Evolutionary conservation across 2,888 invertebrate genomes (phyloP), one percentile per base, ranked within the genome.

Genomic region (Cyaniris semiargus): DNA sequence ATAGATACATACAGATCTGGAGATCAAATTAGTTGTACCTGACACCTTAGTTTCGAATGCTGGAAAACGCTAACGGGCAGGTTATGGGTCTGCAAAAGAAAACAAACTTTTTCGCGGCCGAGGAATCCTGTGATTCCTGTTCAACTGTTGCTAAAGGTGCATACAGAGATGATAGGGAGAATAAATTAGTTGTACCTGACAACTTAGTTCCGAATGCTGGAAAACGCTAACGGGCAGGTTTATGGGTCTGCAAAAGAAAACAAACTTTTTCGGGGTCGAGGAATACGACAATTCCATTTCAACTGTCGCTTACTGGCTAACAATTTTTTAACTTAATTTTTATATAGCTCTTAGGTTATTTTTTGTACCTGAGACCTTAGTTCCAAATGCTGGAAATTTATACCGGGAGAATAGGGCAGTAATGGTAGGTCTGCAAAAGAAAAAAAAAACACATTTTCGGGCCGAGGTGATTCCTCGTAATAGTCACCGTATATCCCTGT

Each of bases 361-460:
- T 27, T 23, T 66, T 27, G 66, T 66, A 66, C 66, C 66, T 31
- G 66, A 31, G 66, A 66, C 27, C 27, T 31, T 27, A 66, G 66
- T 66, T 66, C 4, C 15, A 15, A 66, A 66, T 66, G 15, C 66
- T 31, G 66, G 66, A 60, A 60, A 10, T n/a, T n/a, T n/a, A 21
- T 23, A 27, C 60, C 18, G 53, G 53, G 18, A 58, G 58, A 58
- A 58, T 53, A 10, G 15, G 27, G 21, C 66, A 66, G 27, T 60
- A 53, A 53, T 18, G 18, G 10, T 66, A 31, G 5, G 27, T 66
- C 66, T 66, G 66, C 31, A 66, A 66, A 66, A 66, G 27, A 27
- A 66, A 66, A 66, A 27, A 27, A 66, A 60, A 60, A 60, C 60
- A 66, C 66, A 66, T 66, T 66, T 66, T 27, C 27, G 15, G 66